Evolutionary conservation across 2,888 invertebrate species (phyloP).

Genomic region (Agrotis puta): DNA sequence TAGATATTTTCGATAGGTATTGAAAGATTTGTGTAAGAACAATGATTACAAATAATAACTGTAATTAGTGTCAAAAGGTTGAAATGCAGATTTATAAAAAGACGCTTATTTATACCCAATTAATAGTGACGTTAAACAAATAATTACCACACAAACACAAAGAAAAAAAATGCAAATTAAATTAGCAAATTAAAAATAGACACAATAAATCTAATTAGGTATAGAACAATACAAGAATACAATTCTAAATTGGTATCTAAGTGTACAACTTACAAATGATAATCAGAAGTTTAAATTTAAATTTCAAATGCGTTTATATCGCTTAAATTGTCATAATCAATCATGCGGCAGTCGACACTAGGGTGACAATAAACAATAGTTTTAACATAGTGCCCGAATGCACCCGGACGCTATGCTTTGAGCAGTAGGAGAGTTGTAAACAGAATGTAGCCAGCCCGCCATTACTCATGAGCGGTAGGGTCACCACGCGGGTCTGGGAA

Average conservation of each 20-base stretch:
- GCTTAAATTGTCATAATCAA: constrained; percentile 57
- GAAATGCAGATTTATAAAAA: constrained; percentile 3
- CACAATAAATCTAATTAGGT: constrained; percentile 2
- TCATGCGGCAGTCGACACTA: constrained; percentile 66
- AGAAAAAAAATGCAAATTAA: constrained; percentile 3
- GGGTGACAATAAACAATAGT: constrained; percentile 75
- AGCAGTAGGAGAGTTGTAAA: constrained; percentile 76
- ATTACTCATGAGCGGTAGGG: constrained; percentile 70
- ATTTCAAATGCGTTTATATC: constrained; percentile 60
- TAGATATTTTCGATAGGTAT: constrained; percentile 21
- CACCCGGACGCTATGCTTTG: constrained; percentile 77
- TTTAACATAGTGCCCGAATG: constrained; percentile 73
- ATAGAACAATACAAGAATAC: constrained; percentile 37
- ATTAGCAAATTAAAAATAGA: background rate
- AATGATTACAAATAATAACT: constrained; percentile 27
- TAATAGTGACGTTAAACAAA: background rate
- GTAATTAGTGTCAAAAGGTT: constrained; percentile 27
- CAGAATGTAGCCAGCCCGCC: constrained; percentile 70
- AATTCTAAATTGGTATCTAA: constrained; percentile 41
- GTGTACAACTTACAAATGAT: constrained; percentile 52
- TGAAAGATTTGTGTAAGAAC: constrained; percentile 14
- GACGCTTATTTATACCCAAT: background rate
- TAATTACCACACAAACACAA: constrained; percentile 15
- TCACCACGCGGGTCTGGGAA: constrained; percentile 27
- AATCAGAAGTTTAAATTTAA: constrained; percentile 57